These are phyloP conservation scores for Ctenodactylus gundi DNA, from an alignment of 2,113 vertebrate species.

Conservation along the genomic window DNA sequence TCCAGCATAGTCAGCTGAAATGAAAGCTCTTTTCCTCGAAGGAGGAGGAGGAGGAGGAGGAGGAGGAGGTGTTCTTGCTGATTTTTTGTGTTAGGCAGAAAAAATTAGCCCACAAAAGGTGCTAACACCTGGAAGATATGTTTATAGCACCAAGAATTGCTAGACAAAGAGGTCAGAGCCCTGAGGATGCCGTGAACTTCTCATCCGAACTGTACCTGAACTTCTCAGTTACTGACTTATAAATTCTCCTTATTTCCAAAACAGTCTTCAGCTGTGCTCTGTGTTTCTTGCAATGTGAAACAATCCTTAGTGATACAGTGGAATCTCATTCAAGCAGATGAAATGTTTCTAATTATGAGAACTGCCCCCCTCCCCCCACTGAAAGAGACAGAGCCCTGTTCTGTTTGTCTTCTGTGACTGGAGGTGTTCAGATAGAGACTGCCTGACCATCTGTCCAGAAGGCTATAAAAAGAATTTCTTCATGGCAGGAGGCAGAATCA, in stretches of 20 bases:
- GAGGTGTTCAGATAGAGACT: neutral
- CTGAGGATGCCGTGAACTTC: neutral
- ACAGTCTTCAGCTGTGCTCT: neutral
- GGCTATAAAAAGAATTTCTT: slow-evolving; percentile 10
- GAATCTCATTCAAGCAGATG: neutral
- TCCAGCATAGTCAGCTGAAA: neutral
- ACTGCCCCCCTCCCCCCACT: neutral
- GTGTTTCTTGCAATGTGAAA: neutral
- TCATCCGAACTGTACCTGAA: neutral
- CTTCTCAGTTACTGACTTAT: neutral
- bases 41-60: no score
- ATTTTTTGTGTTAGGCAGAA: neutral
- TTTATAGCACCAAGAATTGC: neutral
- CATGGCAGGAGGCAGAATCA: neutral
- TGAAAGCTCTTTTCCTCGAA: neutral
- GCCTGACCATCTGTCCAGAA: neutral
- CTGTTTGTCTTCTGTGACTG: neutral
- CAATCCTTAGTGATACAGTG: neutral
- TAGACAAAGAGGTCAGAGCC: neutral
- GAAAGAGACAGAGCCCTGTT: neutral
- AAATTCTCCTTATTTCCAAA: neutral
- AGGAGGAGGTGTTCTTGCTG: neutral
- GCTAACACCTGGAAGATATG: neutral
- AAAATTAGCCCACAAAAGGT: neutral
- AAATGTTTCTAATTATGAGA: slow-evolving; percentile 33